These are phyloP conservation scores for Syritta pipiens DNA, from an alignment of 2,888 invertebrate species.

Conservation along the genomic window DNA sequence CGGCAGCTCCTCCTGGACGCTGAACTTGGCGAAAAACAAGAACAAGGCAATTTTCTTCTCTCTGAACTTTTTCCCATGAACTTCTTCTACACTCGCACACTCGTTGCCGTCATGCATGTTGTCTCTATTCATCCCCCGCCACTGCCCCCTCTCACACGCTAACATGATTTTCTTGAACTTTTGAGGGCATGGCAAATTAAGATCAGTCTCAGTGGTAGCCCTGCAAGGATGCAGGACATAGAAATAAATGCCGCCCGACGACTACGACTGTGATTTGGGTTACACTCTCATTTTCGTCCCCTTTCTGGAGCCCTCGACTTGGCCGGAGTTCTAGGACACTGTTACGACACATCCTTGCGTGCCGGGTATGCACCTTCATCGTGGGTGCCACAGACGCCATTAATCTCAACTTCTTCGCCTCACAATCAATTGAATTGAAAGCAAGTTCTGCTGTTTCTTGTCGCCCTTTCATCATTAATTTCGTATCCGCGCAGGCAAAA, in stretches of 20 bases:
- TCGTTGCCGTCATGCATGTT: not conserved
- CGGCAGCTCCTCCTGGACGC: not conserved
- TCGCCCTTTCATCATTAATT: conserved; percentile 48
- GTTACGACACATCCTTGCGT: no score
- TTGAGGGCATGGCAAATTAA: conserved; percentile 52
- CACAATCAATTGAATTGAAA: conserved; percentile 13
- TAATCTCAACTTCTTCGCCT: conserved; percentile 37
- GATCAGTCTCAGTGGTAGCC: conserved; percentile 42
- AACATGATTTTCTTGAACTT: conserved; percentile 52
- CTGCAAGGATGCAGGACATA: conserved; percentile 37
- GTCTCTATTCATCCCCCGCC: not conserved
- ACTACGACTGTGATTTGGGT: conserved; percentile 40
- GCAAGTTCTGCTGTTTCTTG: conserved; percentile 23
- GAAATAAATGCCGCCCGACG: not conserved
- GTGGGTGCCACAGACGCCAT: conserved; percentile 7
- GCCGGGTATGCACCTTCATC: no score
- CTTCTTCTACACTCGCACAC: conserved; percentile 26
- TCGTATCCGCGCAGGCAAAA: conserved; percentile 32
- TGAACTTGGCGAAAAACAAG: conserved; percentile 18
- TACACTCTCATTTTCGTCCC: conserved; percentile 47
- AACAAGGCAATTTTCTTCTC: conserved; percentile 19
- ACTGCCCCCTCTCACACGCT: not conserved
- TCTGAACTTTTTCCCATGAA: conserved; percentile 50
- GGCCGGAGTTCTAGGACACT: conserved; percentile 49
- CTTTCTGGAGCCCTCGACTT: conserved; percentile 44